Base-by-base conservation (phyloP, 2,888 invertebrate genomes). In the Hofmannophila pseudospretella region DNA sequence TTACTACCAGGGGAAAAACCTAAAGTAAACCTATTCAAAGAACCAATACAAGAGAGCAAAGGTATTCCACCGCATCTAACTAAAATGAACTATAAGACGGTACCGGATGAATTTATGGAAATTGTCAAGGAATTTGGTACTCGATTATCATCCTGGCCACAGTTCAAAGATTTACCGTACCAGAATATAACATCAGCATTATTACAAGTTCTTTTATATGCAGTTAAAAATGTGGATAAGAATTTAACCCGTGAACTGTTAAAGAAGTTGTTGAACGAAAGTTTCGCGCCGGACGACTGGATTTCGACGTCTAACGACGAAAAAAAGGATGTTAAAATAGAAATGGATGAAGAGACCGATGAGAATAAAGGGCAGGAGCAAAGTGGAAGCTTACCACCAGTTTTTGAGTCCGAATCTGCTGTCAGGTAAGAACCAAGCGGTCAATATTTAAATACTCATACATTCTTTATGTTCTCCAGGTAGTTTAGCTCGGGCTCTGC, bases 401-500 rank as follows among this genome's bases (percentile, higher is more conserved):
- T 91, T 1, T 94, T 94, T 58, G 67, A 88, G 33, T 87, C 88
- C 0, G 91, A 90, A 52, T 73, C 91, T 10, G 88, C 92, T 1
- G 78, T 90, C 0, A 89, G 91, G 81, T 84, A 10, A 54, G 58
- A n/a, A n/a, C n/a, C n/a, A n/a, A n/a, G n/a, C n/a, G n/a, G n/a
- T n/a, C n/a, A n/a, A n/a, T n/a, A n/a, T n/a, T n/a, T n/a, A n/a
- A n/a, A n/a, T n/a, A n/a, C n/a, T n/a, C n/a, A n/a, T n/a, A n/a
- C n/a, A n/a, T n/a, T n/a, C n/a, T n/a, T n/a, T n/a, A n/a, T n/a
- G 77, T 97, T 98, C 80, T 99, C 98, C 62, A 99, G 88, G 79
- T 98, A 99, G 77, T 96, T 94, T 36, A 97, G 85, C 70, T 99
- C 99, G 0, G 99, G 98, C 78, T 99, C 98, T 3, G 97, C 96